Evolutionary conservation across 2,888 invertebrate genomes (phyloP).

Genomic region (Drosophila borborema): DNA sequence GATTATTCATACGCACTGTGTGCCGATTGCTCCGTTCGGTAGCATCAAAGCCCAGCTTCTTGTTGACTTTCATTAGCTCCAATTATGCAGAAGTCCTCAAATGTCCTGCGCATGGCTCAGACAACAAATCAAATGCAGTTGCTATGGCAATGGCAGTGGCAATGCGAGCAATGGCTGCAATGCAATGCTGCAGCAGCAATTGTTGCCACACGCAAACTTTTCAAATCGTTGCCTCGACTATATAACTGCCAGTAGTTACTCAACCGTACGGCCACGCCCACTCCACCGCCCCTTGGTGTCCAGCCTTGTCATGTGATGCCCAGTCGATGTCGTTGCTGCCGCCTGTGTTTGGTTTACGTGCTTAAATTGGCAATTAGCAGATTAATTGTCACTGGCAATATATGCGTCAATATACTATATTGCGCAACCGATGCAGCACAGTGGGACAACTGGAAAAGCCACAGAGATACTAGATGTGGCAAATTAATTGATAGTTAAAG

Average conservation of each 20-base stretch:
- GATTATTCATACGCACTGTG: constrained; percentile 69
- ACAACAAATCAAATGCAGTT: constrained; percentile 67
- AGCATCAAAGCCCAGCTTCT: constrained; percentile 17
- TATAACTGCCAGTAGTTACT: constrained; percentile 43
- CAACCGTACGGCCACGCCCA: background rate
- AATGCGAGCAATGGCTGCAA: constrained; percentile 12
- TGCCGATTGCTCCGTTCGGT: constrained; percentile 1
- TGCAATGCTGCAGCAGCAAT: constrained; percentile 20
- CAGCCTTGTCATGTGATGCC: constrained; percentile 24
- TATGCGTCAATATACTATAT: constrained; percentile 76
- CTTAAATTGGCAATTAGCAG: constrained; percentile 81
- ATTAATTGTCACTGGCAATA: constrained; percentile 80
- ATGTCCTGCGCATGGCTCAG: constrained; percentile 62
- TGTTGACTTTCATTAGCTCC: constrained; percentile 73
- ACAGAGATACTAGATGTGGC: background rate
- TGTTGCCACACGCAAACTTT: constrained; percentile 47
- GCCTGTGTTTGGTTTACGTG: constrained; percentile 79
- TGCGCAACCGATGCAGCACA: constrained; percentile 57
- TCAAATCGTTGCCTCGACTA: constrained; percentile 52
- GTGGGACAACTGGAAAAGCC: background rate
- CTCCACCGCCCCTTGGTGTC: too few relatives aligned
- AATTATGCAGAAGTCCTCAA: constrained; percentile 65
- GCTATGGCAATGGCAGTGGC: constrained; percentile 22
- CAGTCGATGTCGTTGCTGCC: constrained; percentile 33
- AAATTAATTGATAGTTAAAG: background rate